These are phyloP conservation scores for Gymnopithys bicolor DNA, from an alignment of 2,797 vertebrate species.

Conservation along the genomic window DNA sequence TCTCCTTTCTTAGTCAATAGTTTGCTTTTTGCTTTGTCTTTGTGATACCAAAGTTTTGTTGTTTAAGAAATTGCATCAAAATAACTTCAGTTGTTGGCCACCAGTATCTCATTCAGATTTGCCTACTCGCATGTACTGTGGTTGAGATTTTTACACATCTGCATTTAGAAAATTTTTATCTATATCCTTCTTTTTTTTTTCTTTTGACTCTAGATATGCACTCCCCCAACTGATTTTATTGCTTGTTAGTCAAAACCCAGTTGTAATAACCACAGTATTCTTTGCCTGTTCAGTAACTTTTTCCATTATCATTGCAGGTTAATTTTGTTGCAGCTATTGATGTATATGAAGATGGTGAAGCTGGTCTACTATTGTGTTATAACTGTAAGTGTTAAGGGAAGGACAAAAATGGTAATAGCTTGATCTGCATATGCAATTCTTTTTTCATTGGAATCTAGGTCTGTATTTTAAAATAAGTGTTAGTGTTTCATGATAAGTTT, in stretches of 20 bases:
- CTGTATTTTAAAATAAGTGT: neutral
- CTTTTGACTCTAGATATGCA: neutral
- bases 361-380: slow-evolving; percentile 93
- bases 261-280: neutral
- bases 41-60: neutral
- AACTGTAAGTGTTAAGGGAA: slow-evolving; percentile 89
- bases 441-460: neutral
- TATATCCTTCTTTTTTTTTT: neutral
- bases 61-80: neutral
- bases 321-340: slow-evolving; percentile 98
- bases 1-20: neutral
- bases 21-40: neutral
- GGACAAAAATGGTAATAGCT: neutral
- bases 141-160: neutral
- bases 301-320: slow-evolving; percentile 85
- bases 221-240: neutral
- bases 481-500: neutral
- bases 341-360: slow-evolving; percentile 97
- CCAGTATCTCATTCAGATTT: neutral
- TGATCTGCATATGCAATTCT: neutral
- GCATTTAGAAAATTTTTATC: neutral
- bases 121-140: neutral
- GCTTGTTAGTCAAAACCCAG: neutral
- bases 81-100: neutral
- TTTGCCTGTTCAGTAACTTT: slow-evolving; percentile 11